Evolutionary conservation across 37 sponge, comb jelly and placozoan species (phyloP).

Genomic region (Halisarca cf. caerulea): DNA sequence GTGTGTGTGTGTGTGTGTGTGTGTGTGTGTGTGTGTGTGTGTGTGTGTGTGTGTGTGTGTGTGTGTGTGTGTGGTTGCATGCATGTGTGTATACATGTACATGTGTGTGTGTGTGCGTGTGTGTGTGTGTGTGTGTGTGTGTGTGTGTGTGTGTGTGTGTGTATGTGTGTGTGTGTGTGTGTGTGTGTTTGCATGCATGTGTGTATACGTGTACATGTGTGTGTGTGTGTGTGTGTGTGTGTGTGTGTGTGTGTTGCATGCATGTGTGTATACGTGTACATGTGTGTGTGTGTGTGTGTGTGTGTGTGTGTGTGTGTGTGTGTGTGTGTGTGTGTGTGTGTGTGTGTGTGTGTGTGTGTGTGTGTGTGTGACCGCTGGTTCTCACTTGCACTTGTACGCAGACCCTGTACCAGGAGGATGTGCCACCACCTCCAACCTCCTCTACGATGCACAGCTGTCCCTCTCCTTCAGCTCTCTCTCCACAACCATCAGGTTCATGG

Average conservation of each 20-base stretch:
- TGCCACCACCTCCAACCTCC: slow-evolving; percentile 35
- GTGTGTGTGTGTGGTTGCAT: neutral
- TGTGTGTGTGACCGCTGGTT: too few species aligned
- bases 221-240: neutral
- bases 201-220: neutral
- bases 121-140: neutral
- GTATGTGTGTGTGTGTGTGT: neutral
- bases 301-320: neutral
- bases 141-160: neutral
- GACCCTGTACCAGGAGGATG: slow-evolving; percentile 57
- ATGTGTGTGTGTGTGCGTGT: neutral
- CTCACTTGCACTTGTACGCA: too few species aligned
- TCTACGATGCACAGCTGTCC: slow-evolving; percentile 28
- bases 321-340: neutral
- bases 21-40: neutral
- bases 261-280: too few species aligned
- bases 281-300: neutral
- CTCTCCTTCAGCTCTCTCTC: neutral
- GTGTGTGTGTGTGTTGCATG: neutral
- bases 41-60: neutral
- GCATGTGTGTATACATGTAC: too few species aligned
- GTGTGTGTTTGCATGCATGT: neutral
- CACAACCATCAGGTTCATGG: slow-evolving; percentile 19
- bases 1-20: neutral
- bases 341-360: neutral